A percentile compares a stretch with the other conserved stretches of the same genome.
Evolutionary conservation across 2,797 vertebrate genomes (phyloP).

Genomic region (Gastrophryne carolinensis): DNA sequence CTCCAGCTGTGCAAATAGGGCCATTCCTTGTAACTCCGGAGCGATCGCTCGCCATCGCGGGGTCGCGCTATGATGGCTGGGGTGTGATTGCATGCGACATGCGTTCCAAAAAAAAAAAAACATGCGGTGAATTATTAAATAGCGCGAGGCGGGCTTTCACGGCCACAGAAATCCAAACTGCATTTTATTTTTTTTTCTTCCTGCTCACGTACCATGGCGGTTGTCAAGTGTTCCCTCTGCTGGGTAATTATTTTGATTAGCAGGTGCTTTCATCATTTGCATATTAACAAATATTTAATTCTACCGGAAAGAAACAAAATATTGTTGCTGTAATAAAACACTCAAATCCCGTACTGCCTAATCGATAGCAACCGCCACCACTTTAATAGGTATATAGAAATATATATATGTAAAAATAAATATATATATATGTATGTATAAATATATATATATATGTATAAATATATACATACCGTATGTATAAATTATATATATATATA

Average conservation of each 20-base stretch:
- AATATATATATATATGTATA: too few species aligned
- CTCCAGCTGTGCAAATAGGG: slow-evolving; percentile 27
- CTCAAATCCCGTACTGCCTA: too few species aligned
- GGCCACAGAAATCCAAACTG: slow-evolving; percentile 7
- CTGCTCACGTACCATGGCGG: not conserved
- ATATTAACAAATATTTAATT: slow-evolving; percentile 32
- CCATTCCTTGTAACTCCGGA: not conserved
- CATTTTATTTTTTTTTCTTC: not conserved
- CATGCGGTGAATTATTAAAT: slow-evolving; percentile 2
- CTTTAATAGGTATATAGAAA: too few species aligned
- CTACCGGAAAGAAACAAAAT: too few species aligned
- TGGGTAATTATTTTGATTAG: slow-evolving; percentile 37
- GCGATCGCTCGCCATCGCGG: not conserved
- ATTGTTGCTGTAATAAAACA: too few species aligned
- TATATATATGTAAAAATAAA: too few species aligned
- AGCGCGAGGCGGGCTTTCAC: slow-evolving; percentile 5
- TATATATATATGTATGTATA: too few species aligned
- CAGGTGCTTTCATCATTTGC: slow-evolving; percentile 32
- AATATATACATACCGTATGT: too few species aligned
- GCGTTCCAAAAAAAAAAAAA: not conserved
- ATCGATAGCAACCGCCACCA: too few species aligned
- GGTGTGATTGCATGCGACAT: slow-evolving; percentile 11
- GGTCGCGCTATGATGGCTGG: not conserved
- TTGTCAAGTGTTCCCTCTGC: slow-evolving; percentile 17
- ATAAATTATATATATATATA: too few species aligned